These are phyloP conservation scores for Hippoglossus stenolepis DNA, from an alignment of 2,113 vertebrate species.

Conservation along the genomic window DNA sequence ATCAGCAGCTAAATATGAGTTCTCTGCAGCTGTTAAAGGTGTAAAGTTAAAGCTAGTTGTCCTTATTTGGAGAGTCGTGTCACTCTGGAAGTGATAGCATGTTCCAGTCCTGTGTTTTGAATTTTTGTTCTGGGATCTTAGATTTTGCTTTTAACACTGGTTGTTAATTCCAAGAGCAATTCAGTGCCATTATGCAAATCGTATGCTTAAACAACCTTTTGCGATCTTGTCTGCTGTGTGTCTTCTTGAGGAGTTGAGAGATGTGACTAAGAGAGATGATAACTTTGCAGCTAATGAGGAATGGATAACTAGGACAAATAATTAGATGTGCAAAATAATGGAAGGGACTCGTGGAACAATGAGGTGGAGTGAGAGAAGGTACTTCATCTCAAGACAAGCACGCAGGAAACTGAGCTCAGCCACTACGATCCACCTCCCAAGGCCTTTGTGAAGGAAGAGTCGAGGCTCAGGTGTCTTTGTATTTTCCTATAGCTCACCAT, in stretches of 20 bases:
- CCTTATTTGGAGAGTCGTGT: too few relatives aligned
- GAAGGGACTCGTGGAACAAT: slow-evolving; percentile 51
- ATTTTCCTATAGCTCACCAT: slow-evolving; percentile 74
- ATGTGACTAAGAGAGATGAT: slow-evolving; percentile 33
- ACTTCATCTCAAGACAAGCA: slow-evolving; percentile 60
- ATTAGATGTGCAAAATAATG: slow-evolving; percentile 69
- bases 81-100: too few relatives aligned
- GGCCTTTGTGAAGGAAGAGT: slow-evolving; percentile 73
- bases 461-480: slow-evolving; percentile 71
- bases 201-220: slow-evolving; percentile 32
- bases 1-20: too few relatives aligned
- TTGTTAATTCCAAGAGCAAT: neutral
- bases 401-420: slow-evolving; percentile 62
- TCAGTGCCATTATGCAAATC: neutral
- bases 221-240: slow-evolving; percentile 36
- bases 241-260: slow-evolving; percentile 44
- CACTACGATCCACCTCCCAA: slow-evolving; percentile 59
- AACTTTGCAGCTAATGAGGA: slow-evolving; percentile 56
- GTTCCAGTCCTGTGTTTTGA: too few relatives aligned
- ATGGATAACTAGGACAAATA: slow-evolving; percentile 58
- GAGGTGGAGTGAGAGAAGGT: slow-evolving; percentile 43
- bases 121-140: neutral
- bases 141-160: neutral
- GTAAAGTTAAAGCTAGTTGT: too few relatives aligned
- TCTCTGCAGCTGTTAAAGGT: too few relatives aligned